Percentiles rank a stretch among this genome's conserved stretches.
Conservation (phyloP, 1,140 invertebrate genomes). For the Hormaphis cornu region DNA sequence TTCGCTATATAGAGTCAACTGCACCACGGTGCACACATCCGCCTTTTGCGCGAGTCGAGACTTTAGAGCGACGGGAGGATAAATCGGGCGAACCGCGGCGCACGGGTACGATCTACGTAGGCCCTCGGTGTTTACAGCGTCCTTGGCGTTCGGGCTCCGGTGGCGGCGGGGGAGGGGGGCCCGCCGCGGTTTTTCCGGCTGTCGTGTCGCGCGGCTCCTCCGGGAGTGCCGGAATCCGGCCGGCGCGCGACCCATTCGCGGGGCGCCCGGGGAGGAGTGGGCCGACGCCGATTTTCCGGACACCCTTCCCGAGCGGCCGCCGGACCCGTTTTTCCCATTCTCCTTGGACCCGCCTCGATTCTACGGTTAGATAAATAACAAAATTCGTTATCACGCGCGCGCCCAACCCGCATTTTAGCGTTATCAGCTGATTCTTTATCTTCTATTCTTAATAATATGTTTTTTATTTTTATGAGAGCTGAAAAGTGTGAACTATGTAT, state of each 20-base stretch:
- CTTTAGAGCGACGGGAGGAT: conserved; percentile 13
- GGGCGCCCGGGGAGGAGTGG: too few relatives aligned
- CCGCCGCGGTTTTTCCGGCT: too few relatives aligned
- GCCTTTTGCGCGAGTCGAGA: conserved; percentile 19
- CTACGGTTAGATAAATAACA: too few relatives aligned
- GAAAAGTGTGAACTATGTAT: too few relatives aligned
- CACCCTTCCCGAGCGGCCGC: too few relatives aligned
- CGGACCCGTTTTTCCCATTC: not conserved
- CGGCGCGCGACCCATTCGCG: too few relatives aligned
- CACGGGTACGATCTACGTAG: conserved; percentile 19
- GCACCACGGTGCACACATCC: conserved; percentile 7
- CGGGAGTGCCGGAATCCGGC: too few relatives aligned
- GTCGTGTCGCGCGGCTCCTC: too few relatives aligned
- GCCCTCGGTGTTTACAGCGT: conserved; percentile 4
- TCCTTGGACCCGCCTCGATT: not conserved
- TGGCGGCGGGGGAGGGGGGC: too few relatives aligned
- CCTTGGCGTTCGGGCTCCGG: not conserved
- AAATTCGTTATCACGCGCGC: conserved; percentile 6
- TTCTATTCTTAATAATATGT: too few relatives aligned
- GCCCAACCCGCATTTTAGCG: conserved; percentile 4
- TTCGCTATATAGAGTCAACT: not conserved
- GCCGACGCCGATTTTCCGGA: not conserved
- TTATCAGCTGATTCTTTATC: not conserved
- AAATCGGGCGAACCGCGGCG: not conserved
- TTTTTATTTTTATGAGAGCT: too few relatives aligned